phyloP scores from a whole-genome alignment of 2,888 invertebrate species.

The Xiphydria camelus region DNA sequence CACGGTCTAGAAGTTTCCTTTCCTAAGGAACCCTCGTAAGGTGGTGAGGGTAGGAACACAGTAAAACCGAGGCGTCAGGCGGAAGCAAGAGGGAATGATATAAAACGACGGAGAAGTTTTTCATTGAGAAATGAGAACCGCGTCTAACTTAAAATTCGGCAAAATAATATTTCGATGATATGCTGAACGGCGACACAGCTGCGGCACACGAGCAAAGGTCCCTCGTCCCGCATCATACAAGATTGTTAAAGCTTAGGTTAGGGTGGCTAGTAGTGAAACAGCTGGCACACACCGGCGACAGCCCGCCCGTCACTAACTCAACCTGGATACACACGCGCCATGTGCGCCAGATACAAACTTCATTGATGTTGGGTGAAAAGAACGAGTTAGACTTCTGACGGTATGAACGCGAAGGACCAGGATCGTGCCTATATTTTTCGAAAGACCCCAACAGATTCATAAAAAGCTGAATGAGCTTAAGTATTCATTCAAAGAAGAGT shows the following conservation, averaged over 20 bases:
- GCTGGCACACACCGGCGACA: constrained; percentile 55
- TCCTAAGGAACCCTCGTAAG: no score
- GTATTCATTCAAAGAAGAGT: no score
- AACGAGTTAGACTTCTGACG: constrained; percentile 5
- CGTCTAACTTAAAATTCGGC: constrained; percentile 33
- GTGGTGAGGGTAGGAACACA: no score
- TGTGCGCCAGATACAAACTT: constrained; percentile 56
- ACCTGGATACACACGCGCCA: constrained; percentile 54
- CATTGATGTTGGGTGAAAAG: constrained; percentile 48
- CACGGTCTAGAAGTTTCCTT: no score
- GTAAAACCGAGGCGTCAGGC: no score
- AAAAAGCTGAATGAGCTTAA: no score
- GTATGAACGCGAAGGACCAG: no score
- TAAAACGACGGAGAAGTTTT: constrained; percentile 2
- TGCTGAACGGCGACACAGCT: constrained; percentile 51
- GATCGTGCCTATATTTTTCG: no score
- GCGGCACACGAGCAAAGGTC: constrained; percentile 44
- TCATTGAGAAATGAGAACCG: not conserved
- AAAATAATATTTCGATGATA: constrained; percentile 54
- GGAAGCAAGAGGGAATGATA: no score
- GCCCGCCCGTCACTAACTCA: constrained; percentile 56
- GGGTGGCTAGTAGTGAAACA: constrained; percentile 50
- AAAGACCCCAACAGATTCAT: no score
- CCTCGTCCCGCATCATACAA: constrained; percentile 47
- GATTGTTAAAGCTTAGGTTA: constrained; percentile 49